Evolutionary conservation across 2,113 vertebrate genomes (phyloP).

Genomic region (Scophthalmus maximus): DNA sequence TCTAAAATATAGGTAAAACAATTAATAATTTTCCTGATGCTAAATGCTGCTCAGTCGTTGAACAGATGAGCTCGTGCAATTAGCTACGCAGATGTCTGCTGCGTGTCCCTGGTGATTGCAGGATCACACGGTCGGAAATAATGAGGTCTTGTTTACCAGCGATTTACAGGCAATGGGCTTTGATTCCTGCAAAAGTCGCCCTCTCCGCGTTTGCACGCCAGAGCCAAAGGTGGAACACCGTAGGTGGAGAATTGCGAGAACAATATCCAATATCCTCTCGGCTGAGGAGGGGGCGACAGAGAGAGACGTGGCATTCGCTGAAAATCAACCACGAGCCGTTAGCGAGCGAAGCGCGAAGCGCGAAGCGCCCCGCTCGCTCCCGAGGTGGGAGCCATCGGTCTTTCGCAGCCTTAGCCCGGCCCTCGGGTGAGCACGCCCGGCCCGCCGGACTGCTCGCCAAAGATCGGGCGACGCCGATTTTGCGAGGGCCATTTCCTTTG

Average conservation of each 20-base stretch:
- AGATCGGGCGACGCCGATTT: slow-evolving; percentile 73
- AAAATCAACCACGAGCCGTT: slow-evolving; percentile 50
- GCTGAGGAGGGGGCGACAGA: slow-evolving; percentile 7
- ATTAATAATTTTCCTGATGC: slow-evolving; percentile 20
- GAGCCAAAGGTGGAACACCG: slow-evolving; percentile 62
- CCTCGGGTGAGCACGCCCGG: slow-evolving; percentile 60
- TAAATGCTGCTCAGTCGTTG: slow-evolving; percentile 11
- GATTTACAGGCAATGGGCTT: slow-evolving; percentile 56
- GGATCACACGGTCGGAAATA: slow-evolving; percentile 67
- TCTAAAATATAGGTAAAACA: slow-evolving; percentile 25
- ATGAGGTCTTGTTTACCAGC: slow-evolving; percentile 69
- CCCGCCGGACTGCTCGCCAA: too few relatives aligned
- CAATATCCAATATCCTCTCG: slow-evolving; percentile 29
- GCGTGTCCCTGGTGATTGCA: slow-evolving; percentile 57
- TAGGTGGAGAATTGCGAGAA: too few relatives aligned
- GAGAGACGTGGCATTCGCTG: slow-evolving; percentile 37
- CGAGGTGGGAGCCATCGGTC: too few relatives aligned
- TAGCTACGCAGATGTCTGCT: slow-evolving; percentile 57
- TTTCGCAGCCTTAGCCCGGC: slow-evolving; percentile 61
- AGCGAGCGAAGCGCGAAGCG: too few relatives aligned
- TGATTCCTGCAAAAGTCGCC: slow-evolving; percentile 58
- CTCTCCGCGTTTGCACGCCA: slow-evolving; percentile 38
- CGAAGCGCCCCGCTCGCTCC: slow-evolving; percentile 52
- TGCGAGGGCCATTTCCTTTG: slow-evolving; percentile 70
- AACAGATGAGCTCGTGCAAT: slow-evolving; percentile 50